Base-by-base conservation (phyloP, 2,797 vertebrate genomes). In the Pelodytes ibericus region DNA sequence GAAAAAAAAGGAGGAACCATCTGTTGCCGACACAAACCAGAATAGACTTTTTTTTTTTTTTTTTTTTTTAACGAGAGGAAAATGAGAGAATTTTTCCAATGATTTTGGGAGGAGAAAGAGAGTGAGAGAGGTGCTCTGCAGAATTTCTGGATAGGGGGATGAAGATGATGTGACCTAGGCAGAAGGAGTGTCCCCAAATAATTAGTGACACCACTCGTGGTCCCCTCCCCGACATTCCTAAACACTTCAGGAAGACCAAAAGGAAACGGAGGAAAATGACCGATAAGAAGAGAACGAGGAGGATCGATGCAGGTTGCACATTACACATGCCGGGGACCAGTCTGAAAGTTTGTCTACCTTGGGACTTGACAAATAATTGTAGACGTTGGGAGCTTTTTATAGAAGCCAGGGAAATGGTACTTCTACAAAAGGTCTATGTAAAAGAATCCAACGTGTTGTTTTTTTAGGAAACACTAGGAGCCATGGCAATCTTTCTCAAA, bases 271-370 rank as follows among this genome's bases (percentile, higher is more conserved):
- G 39, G 60, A 71, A 44, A 57, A 57, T 25, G 18, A 22, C 22
- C 49, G 70, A 74, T 69, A 74, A 79, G 66, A 29, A 8, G 33
- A 24, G 41, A 51, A 47, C 16, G n/a, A 53, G 24, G 4, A 15
- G 80, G 80, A 72, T 56, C 80, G 78, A 72, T 57, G 51, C 76
- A 81, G 76, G 73, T 71, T 84, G 66, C 73, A 63, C 26, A 29
- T 62, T 36, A 69, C 79, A 63, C 63, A 80, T 73, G 8, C 22
- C 4, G n/a, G 22, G 6, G n/a, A 53, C 8, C 4, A 16, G 6
- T 53, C 11, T 22, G 1, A 4, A 53, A 0, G 49, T 1, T 39
- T 22, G n/a, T 53, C 49, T 24, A 22, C 44, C 44, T 47, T 13
- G 15, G 15, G 1, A 13, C 15, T 39, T 39, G 36, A 13, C 15